phyloP scores from a whole-genome alignment of 2,797 vertebrate species.

The Acanthornis magna region DNA sequence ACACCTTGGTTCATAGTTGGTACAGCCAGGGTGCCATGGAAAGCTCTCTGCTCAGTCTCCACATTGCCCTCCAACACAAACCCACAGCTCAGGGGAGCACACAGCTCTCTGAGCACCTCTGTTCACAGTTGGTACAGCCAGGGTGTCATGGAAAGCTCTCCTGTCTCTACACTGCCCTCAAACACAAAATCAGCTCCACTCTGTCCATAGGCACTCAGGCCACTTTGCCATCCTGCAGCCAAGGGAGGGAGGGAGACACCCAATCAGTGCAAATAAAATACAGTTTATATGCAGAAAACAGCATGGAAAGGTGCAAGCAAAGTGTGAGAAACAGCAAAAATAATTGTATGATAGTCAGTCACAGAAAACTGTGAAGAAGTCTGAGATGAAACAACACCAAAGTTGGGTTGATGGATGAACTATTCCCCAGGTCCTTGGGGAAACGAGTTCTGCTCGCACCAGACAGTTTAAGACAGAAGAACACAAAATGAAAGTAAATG shows the following conservation, averaged over 20 bases:
- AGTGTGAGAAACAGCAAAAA: background rate
- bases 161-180: background rate
- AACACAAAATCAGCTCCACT: background rate
- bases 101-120: background rate
- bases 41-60: too few species aligned
- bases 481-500: background rate
- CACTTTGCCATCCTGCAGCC: background rate
- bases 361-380: background rate
- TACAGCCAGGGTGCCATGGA: too few species aligned
- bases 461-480: background rate
- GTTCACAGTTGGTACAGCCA: background rate
- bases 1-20: too few species aligned
- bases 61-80: too few species aligned
- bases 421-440: background rate
- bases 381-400: background rate
- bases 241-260: background rate
- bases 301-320: accelerated
- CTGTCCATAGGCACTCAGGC: too few species aligned
- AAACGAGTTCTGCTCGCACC: background rate
- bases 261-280: background rate
- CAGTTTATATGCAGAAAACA: background rate
- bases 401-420: background rate
- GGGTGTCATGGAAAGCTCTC: background rate
- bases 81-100: background rate
- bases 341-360: background rate